phyloP scores from a whole-genome alignment of 2,888 invertebrate species.

The Dione juno region DNA sequence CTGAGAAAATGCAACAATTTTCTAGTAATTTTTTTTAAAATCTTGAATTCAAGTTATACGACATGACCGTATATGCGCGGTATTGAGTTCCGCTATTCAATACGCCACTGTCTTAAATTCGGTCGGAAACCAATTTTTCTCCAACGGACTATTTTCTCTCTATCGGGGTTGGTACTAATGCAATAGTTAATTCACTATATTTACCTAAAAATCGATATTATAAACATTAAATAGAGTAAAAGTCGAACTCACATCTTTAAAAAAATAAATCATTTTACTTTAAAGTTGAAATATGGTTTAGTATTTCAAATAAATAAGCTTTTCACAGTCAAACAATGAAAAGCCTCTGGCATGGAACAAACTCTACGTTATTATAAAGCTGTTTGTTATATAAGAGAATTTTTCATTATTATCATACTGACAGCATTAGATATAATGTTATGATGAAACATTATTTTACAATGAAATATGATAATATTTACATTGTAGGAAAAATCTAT shows the following conservation, averaged over 20 bases:
- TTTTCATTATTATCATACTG: not conserved
- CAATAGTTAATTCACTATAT: no score
- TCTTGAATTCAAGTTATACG: no score
- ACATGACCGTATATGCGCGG: no score
- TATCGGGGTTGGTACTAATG: no score
- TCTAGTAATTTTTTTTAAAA: no score
- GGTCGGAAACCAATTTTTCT: no score
- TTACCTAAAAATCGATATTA: not conserved
- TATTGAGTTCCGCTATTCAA: no score
- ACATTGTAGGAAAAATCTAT: not conserved
- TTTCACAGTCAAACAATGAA: constrained; percentile 13
- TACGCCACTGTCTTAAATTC: no score
- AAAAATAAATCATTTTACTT: not conserved
- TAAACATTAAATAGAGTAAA: not conserved
- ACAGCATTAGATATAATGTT: not conserved
- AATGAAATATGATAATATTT: constrained; percentile 5
- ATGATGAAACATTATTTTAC: constrained; percentile 11
- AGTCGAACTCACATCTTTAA: not conserved
- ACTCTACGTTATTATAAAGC: constrained; percentile 14
- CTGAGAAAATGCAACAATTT: no score
- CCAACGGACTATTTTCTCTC: no score
- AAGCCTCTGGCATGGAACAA: constrained; percentile 8
- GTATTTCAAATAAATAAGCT: constrained; percentile 17
- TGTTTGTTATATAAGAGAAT: constrained; percentile 1
- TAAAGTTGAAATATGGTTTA: constrained; percentile 11